Conservation (phyloP, 1,140 invertebrate genomes). For the Eriosoma lanigerum region DNA sequence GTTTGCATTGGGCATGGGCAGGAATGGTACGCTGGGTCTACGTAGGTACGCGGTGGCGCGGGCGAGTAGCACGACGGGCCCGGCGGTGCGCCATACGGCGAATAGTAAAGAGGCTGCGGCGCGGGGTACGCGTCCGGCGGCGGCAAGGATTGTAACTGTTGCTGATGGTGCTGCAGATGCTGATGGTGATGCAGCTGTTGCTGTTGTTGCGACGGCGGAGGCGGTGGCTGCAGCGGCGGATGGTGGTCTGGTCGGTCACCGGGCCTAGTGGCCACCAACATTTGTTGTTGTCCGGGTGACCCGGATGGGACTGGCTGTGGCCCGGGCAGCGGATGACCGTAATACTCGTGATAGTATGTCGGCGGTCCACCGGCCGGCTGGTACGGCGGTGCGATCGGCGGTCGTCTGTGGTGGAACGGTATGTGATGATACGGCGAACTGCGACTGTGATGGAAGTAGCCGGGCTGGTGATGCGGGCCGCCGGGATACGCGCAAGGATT, state of each 20-base stretch:
- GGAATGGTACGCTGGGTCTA: conserved; percentile 64
- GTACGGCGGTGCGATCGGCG: conserved; percentile 58
- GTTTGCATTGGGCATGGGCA: conserved; percentile 85
- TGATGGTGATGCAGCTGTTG: conserved; percentile 56
- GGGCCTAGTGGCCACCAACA: conserved; percentile 57
- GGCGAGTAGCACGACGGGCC: conserved; percentile 58
- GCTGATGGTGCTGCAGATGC: conserved; percentile 57
- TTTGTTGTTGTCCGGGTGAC: conserved; percentile 52
- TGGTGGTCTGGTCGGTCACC: conserved; percentile 57
- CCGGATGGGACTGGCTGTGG: conserved; percentile 56
- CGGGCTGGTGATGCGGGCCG: conserved; percentile 58
- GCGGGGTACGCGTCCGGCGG: conserved; percentile 58
- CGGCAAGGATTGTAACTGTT: conserved; percentile 52
- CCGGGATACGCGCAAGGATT: conserved; percentile 66
- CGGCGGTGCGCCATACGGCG: conserved; percentile 61
- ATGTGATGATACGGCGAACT: conserved; percentile 55
- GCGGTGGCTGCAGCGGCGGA: conserved; percentile 56
- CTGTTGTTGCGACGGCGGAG: conserved; percentile 56
- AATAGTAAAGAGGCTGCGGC: conserved; percentile 67
- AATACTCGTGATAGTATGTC: conserved; percentile 54
- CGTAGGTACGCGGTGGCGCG: conserved; percentile 57
- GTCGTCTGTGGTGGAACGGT: conserved; percentile 59
- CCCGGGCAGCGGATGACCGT: conserved; percentile 57
- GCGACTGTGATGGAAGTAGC: conserved; percentile 58
- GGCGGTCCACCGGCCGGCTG: conserved; percentile 56